Evolutionary conservation across 2,888 invertebrate species (phyloP).

Genomic region (Amorpha juglandis): DNA sequence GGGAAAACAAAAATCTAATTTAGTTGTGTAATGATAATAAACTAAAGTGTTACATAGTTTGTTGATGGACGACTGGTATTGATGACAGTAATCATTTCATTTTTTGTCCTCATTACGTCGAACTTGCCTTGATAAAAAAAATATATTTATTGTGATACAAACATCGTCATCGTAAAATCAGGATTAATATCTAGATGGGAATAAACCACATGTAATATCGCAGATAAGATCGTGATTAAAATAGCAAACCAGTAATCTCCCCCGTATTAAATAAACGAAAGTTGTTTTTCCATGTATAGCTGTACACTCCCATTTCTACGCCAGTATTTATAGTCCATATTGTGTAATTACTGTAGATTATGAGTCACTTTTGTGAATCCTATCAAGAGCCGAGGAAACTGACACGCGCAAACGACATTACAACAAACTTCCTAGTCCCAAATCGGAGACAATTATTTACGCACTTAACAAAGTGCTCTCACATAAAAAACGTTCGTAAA

Average conservation of each 20-base stretch:
- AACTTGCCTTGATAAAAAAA: too few species aligned
- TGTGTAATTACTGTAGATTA: neutral
- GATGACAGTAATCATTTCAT: too few species aligned
- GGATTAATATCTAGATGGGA: neutral
- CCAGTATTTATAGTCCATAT: conserved; percentile 3
- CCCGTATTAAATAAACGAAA: conserved; percentile 6
- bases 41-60: neutral
- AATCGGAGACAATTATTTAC: conserved; percentile 58
- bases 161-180: neutral
- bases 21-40: neutral
- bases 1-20: conserved; percentile 12
- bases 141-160: too few species aligned
- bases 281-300: conserved; percentile 16
- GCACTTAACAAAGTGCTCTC: conserved; percentile 66
- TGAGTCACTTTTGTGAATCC: neutral
- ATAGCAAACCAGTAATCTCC: neutral
- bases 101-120: too few species aligned
- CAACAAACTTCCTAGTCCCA: conserved; percentile 35
- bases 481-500: conserved; percentile 70
- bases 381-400: neutral
- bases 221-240: neutral
- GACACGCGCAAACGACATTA: neutral
- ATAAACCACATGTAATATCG: neutral
- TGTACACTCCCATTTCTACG: neutral
- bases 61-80: neutral